Conservation (phyloP, 2,797 vertebrate species). For the Falco naumanni region DNA sequence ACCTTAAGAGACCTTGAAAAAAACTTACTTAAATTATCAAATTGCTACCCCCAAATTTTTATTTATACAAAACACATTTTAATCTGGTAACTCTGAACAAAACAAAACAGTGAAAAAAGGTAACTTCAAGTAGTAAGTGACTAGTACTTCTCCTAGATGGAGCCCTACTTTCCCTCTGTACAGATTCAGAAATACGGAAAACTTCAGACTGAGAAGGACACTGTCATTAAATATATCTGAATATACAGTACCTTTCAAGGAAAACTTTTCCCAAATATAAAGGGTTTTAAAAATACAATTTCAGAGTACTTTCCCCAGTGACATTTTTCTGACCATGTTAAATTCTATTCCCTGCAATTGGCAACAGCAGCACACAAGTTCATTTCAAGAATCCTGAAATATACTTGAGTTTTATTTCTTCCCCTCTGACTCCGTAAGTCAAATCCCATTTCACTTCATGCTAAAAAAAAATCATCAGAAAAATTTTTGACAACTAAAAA, state of each 20-base stretch:
- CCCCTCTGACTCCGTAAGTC: neutral
- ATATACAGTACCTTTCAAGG: neutral
- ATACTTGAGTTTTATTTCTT: neutral
- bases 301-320: neutral
- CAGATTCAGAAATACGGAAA: neutral
- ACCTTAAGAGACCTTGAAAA: neutral
- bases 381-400: neutral
- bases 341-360: neutral
- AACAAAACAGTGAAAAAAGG: neutral
- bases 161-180: neutral
- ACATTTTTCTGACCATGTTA: neutral
- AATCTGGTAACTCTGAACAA: neutral
- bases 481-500: neutral
- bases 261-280: neutral
- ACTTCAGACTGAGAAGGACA: neutral
- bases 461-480: neutral
- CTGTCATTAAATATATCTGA: neutral
- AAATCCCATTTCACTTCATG: neutral
- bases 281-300: neutral
- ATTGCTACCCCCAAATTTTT: neutral
- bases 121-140: neutral
- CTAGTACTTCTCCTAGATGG: neutral
- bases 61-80: neutral
- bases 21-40: neutral
- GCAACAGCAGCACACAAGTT: neutral